phyloP scores from a whole-genome alignment of 1,140 invertebrate genomes.

The Tetramorium alpestre region DNA sequence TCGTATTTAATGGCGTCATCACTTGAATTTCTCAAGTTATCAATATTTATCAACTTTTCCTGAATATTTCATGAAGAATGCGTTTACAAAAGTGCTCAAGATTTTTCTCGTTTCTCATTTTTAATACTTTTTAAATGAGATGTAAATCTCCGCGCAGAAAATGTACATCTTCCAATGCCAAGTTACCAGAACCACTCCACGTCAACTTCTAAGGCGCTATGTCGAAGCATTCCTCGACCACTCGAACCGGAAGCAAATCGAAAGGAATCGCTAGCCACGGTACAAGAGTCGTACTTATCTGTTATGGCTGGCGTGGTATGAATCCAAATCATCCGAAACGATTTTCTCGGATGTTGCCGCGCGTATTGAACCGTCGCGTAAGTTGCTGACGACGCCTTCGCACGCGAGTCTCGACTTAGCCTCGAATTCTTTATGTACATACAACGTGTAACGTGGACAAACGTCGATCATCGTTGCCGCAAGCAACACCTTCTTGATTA shows the following conservation, averaged over 20 bases:
- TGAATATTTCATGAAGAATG: neutral
- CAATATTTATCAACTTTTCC: neutral
- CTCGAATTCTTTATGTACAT: conserved; percentile 35
- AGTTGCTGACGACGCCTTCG: conserved; percentile 25
- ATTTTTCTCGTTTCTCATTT: neutral
- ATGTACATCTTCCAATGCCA: neutral
- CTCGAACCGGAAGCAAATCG: neutral
- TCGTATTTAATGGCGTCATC: neutral
- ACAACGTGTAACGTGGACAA: conserved; percentile 23
- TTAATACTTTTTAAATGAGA: neutral
- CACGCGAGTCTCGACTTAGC: conserved; percentile 15
- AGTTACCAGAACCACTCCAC: neutral
- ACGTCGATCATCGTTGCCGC: conserved; percentile 42
- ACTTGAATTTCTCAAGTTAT: neutral
- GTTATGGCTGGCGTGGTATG: neutral
- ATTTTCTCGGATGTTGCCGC: neutral
- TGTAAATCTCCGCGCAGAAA: neutral
- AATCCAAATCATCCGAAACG: conserved; percentile 14
- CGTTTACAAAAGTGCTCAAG: neutral
- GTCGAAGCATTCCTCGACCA: neutral
- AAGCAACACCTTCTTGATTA: conserved; percentile 47
- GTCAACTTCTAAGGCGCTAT: neutral
- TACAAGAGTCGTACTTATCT: neutral
- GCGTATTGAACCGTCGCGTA: neutral
- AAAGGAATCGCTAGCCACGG: neutral